Base-by-base conservation (phyloP, 2,113 vertebrate species). In the Siniperca knerii region DNA sequence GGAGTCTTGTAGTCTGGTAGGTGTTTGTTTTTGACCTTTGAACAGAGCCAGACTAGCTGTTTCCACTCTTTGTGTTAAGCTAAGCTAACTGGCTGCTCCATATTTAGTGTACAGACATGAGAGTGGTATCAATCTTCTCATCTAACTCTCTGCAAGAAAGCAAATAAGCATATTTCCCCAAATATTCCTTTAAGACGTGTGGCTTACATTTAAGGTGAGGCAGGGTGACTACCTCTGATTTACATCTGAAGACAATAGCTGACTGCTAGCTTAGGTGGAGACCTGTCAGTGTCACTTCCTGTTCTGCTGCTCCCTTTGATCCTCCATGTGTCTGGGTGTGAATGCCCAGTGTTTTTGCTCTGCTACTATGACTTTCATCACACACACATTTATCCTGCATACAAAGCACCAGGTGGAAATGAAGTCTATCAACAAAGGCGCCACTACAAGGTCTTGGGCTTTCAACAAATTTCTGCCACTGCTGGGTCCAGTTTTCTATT, bases 321-420 rank as follows among this genome's bases (percentile, higher is more conserved):
- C 44, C 33, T 37, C 40, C 48, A n/a, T 50, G 65, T 83, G 40
- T 81, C 48, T 66, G 37, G 21, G 9, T 50, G 37, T 71, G 83
- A 83, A 42, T 20, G n/a, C 13, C 55, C 11, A 60, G 35, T 13
- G 57, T 69, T 85, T 18, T 5, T 52, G 6, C 80, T 68, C 25
- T 44, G 46, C 29, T 23, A 8, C 69, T 20, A 2, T 73, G 29
- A 62, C 82, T 89, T 89, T 90, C 72, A 79, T 71, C 44, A 79
- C 46, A 20, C 50, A 75, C 68, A 37, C 72, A 62, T 90, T 90
- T 82, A 87, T 79, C 12, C 29, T 42, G 40, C 81, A 66, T 77
- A 86, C 76, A 91, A 86, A 91, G 73, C 68, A 67, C 29, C 79
- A 52, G 87, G 80, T 87, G 84, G 82, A 90, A 85, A 90, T 86